phyloP scores from a whole-genome alignment of 1,140 invertebrate genomes.

The Olivierus martensii region DNA sequence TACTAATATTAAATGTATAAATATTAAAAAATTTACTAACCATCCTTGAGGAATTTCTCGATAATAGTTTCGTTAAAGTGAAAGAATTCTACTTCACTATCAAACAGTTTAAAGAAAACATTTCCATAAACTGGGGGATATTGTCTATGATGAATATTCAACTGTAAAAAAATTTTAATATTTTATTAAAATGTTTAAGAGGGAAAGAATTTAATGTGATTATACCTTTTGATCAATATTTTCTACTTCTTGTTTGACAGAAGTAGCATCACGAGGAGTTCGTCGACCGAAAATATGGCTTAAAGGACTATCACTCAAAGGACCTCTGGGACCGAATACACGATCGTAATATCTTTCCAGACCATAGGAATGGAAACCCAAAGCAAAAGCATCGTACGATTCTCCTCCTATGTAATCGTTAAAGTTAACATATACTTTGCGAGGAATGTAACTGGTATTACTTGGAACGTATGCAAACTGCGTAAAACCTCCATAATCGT shows the following conservation, averaged over 20 bases:
- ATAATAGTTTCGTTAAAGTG: constrained; percentile 11
- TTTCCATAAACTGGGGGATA: constrained; percentile 4
- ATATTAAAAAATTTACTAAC: not conserved
- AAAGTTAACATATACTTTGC: constrained; percentile 3
- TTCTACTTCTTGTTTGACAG: constrained; percentile 11
- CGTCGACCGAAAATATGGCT: constrained; percentile 13
- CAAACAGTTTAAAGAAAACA: constrained; percentile 8
- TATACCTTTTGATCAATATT: constrained; percentile 13
- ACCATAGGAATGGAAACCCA: constrained; percentile 9
- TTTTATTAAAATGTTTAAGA: too few species aligned
- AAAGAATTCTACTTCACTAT: constrained; percentile 3
- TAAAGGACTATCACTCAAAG: constrained; percentile 4
- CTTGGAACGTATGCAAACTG: constrained; percentile 10
- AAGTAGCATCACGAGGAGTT: constrained; percentile 1
- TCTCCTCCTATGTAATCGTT: constrained; percentile 14
- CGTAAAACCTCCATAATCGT: constrained; percentile 16
- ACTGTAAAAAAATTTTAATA: constrained; percentile 1
- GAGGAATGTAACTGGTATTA: constrained; percentile 15
- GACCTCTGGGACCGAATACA: constrained; percentile 13
- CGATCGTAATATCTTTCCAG: constrained; percentile 15
- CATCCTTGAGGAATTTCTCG: constrained; percentile 9
- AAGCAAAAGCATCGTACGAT: constrained; percentile 1
- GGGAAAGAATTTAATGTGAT: too few species aligned
- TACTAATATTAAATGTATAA: too few species aligned
- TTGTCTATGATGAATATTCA: constrained; percentile 5